Base-by-base conservation (phyloP, 2,888 invertebrate genomes). In the Drosophila gaucha region DNA sequence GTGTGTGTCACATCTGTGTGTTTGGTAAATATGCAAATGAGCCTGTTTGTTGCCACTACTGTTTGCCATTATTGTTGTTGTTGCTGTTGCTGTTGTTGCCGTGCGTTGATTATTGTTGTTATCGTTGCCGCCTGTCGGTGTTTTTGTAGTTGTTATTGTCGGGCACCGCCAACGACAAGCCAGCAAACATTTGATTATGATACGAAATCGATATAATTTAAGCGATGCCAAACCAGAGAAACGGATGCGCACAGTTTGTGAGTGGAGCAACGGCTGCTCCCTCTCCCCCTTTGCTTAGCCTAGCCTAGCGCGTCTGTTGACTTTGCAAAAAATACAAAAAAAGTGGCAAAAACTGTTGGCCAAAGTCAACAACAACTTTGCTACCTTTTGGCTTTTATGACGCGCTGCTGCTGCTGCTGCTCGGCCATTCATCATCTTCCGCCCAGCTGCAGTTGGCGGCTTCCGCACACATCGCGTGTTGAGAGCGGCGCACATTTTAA, bases 201-300 rank as follows among this genome's bases (percentile, higher is more conserved):
- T 86, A 86, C 87, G 87, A 89, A 89, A 87, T 87, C 87, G 80
- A 88, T 88, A 89, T 88, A 86, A 89, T 86, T 87, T 84, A 89
- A 87, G 84, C 82, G 79, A 74, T 82, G 82, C 82, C 85, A 77
- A 41, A 67, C 69, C 77, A 72, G 66, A 66, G 51, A 74, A 74
- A 72, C 74, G 74, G 74, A 74, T 77, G 74, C 74, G 38, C 60
- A 71, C 56, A 55, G 72, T 72, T 76, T 74, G 70, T 57, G 36
- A 31, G 26, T 4, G 18, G 41, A 10, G 43, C 51, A 35, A 52
- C 30, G 14, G 31, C 20, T 22, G 8, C 9, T 26, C 52, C 9
- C 2, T 10, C 30, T 28, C 4, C 6, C n/a, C 16, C 9, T 5
- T 6, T 6, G 38, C 39, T 8, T 3, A n/a, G n/a, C 30, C 46